Evolutionary conservation across 2,797 vertebrate species (phyloP).

Genomic region (Fratercula arctica): DNA sequence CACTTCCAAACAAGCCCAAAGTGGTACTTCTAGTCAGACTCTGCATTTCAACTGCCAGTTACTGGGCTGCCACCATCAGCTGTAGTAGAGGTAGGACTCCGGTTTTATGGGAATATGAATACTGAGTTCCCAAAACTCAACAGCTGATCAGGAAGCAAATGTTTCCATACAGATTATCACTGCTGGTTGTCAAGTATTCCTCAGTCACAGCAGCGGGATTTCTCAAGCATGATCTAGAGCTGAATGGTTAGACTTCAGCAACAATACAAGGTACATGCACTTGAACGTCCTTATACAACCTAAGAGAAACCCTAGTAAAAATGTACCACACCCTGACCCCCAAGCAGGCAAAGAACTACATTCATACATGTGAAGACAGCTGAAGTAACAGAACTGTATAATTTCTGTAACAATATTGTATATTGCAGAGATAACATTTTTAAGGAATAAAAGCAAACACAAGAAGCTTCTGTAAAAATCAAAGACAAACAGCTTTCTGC

Average conservation of each 20-base stretch:
- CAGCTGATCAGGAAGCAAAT: neutral
- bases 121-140: neutral
- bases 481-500: neutral
- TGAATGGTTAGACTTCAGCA: neutral
- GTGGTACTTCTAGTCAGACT: neutral
- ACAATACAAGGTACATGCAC: rapidly evolving
- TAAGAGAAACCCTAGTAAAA: neutral
- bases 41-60: neutral
- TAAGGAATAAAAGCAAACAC: neutral
- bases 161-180: neutral
- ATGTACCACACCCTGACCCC: rapidly evolving
- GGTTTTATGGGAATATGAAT: neutral
- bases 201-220: neutral
- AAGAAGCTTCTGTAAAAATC: neutral
- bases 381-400: neutral
- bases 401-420: neutral
- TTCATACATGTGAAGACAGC: rapidly evolving
- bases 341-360: neutral
- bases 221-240: neutral
- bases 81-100: neutral
- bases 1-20: neutral
- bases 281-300: neutral
- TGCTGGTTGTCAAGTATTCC: neutral
- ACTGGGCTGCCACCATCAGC: neutral
- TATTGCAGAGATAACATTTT: neutral